Evolutionary conservation across 2,113 vertebrate genomes (phyloP), one percentile per base, ranked within the genome.

Genomic region (Dasyornis broadbenti): DNA sequence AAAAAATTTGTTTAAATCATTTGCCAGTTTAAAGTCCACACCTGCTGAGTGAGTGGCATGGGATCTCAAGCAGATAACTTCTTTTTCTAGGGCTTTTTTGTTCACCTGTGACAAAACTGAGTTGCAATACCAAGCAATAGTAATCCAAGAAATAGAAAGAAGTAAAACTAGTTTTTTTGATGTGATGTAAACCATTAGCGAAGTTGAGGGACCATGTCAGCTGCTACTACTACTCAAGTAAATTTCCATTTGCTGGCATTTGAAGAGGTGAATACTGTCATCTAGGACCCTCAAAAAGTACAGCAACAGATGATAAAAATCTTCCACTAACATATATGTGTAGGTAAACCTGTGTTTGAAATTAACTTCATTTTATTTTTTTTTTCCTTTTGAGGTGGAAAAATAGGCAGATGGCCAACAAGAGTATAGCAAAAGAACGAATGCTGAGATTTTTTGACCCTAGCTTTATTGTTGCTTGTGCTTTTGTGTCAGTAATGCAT

Each of bases 191-290:
- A 82, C 50, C 60, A 78, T 83, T 93, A 95, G 78, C 71, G 56
- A 82, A 86, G 64, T 91, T 77, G 97, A 97, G 97, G 97, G 97
- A 98, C 97, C 98, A 98, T 96, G 96, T 96, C 97, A 94, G 95
- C 96, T 94, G 85, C 94, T 97, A 87, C 52, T 92, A 85, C 89
- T 95, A 70, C 63, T 93, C 57, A 70, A 92, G 57, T 82, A 71
- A 93, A 86, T 88, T 92, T 96, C 92, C 90, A 92, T 86, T 75
- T 95, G 97, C 97, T 97, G 97, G 90, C 97, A 97, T 97, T 97
- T 95, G 72, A 84, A 60, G 90, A 94, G 92, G 85, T 76, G 83
- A 77, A 82, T 33, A 66, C 65, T 83, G 68, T 95, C 42, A 92
- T 84, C 80, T 82, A 72, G 93, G 82, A 94, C 91, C 93, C 92